Evolutionary conservation across 2,113 vertebrate species (phyloP), one percentile per base, ranked within the genome.

Genomic region (Danionella cerebrum): DNA sequence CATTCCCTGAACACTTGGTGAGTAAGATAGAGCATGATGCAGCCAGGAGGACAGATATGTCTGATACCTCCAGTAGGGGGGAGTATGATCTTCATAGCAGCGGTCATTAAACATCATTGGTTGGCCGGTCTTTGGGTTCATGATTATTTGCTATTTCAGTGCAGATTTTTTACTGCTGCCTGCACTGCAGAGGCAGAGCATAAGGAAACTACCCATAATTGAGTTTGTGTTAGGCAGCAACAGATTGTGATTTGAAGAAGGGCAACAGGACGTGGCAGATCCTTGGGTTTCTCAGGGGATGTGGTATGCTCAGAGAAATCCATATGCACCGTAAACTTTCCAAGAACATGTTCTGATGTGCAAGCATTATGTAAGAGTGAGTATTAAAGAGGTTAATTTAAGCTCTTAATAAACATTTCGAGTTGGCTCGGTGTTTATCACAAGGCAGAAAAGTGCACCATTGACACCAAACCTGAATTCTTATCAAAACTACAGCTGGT

Each of bases 201-300:
- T 65, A 70, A 39, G 16, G 13, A 44, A 42, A 33, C 12, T 7
- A 27, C 44, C 44, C 3, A 2, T 69, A 52, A 58, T 69, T 38
- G 42, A 58, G 51, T 51, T 69, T 33, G 12, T 41, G 54, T 7
- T n/a, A 50, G 27, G 38, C 22, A 38, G 67, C 45, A 65, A 65
- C 67, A 74, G 72, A 59, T 38, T 65, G 59, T n/a, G 12, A 52
- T 65, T 59, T 47, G 13, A 31, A 67, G 45, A 24, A 45, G 29
- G 53, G 38, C 22, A 29, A 25, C 41, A 13, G 47, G 58, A 48
- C 31, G 29, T 33, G 47, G 11, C 6, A 21, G 16, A 22, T 25
- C 21, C 5, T 1, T 6, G 36, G 55, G 33, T 51, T 38, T 63
- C 47, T 51, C 38, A 7, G 25, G 55, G 67, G 47, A 41, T 18